Evolutionary conservation across 2,113 vertebrate species (phyloP), one percentile per base, ranked within the genome.

Genomic region (Oryzias curvinotus): DNA sequence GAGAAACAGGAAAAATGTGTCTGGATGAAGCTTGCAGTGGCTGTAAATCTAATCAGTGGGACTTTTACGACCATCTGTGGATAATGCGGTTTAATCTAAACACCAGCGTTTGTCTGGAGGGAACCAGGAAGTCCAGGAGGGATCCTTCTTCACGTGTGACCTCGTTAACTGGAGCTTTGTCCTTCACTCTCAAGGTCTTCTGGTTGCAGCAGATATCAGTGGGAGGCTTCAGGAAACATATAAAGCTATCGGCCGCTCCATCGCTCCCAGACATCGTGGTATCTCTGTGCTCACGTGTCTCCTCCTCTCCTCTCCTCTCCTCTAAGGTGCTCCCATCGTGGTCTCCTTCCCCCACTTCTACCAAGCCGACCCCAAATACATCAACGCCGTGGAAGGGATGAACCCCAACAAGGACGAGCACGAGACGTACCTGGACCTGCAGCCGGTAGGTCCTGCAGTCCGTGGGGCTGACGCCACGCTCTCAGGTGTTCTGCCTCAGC

Each of bases 261-360:
- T 57, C 14, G 1, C 14, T 50, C 46, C 17, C 2, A 50, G 19
- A 52, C 47, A 30, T 17, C 13, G 14, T 15, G 3, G 5, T 43
- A 30, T 52, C 7, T 63, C 41, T 2, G 19, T 14, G 78, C 44
- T 86, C 17, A 47, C 43, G 61, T 18, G 2, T 25, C 16, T 26
- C 1, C 70, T 41, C 50, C 2, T 57, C 17, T 44, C 47, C 2
- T 57, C 17, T 44, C 47, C 7, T 62, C 70, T 49, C 49, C 46
- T 4, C 54, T 7, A 73, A 99, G 97, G 96, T 43, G 96, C 93
- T 28, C 97, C 97, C 2, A 96, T 99, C 65, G 88, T 99, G 65
- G 90, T 99, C 23, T 99, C 97, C 4, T 95, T 96, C 81, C 97
- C 97, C 8, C 97, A 99, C 87, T 99, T 99, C 74, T 98, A 98